phyloP scores from a whole-genome alignment of 92 coral and sea anemone genomes.

The Blastomussa wellsi region DNA sequence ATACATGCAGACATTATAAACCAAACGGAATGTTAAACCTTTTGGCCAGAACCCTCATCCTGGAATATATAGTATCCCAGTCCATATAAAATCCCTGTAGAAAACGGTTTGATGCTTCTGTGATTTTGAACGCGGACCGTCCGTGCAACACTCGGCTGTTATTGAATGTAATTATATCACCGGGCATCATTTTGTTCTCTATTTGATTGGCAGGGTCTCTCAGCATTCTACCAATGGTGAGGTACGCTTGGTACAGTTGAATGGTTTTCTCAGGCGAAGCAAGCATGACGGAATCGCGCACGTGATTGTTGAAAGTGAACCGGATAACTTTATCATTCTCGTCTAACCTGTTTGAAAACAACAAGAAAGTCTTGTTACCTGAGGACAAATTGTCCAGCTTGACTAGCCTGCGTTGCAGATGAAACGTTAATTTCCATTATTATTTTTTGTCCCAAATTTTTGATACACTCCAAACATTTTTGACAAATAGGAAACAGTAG shows the following conservation, averaged over 20 bases:
- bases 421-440: no score
- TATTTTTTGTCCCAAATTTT: no score
- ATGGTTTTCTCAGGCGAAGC: constrained; percentile 61
- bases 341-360: constrained; percentile 57
- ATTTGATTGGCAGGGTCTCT: constrained; percentile 69
- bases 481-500: no score
- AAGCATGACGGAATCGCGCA: constrained; percentile 56
- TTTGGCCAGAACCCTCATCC: constrained; percentile 70
- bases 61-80: constrained; percentile 85
- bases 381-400: no score
- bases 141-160: constrained; percentile 90
- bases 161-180: constrained; percentile 73
- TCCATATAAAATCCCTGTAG: constrained; percentile 77
- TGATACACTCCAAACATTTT: no score
- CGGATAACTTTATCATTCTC: constrained; percentile 48
- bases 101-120: constrained; percentile 52
- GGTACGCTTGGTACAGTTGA: constrained; percentile 63
- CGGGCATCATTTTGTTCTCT: constrained; percentile 73
- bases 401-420: no score
- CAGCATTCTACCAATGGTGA: constrained; percentile 64
- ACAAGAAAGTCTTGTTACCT: background rate
- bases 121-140: constrained; percentile 60
- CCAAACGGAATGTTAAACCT: constrained; percentile 57
- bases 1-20: background rate
- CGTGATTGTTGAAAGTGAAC: constrained; percentile 71